Percentiles rank a stretch among this genome's conserved stretches.
Evolutionary conservation across 2,888 invertebrate species (phyloP).

Genomic region (Mayetiola destructor): DNA sequence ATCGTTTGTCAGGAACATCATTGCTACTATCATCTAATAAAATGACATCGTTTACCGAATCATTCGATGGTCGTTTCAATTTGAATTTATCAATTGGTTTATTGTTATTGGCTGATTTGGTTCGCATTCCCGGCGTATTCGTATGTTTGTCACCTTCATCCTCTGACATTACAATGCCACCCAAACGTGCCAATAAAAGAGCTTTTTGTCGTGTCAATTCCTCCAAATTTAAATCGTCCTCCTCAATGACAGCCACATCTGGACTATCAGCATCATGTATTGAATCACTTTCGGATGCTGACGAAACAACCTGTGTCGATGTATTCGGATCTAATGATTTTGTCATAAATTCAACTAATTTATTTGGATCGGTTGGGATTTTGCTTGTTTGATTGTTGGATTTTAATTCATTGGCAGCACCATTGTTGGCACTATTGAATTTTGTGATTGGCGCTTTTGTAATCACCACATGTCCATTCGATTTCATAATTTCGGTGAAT

Average conservation of each 20-base stretch:
- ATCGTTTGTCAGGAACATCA: slow-evolving; percentile 36
- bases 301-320: slow-evolving; percentile 47
- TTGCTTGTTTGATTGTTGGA: slow-evolving; percentile 26
- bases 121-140: neutral
- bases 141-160: slow-evolving; percentile 42
- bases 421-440: slow-evolving; percentile 26
- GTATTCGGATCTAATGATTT: slow-evolving; percentile 34
- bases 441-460: slow-evolving; percentile 19
- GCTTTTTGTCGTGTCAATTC: slow-evolving; percentile 84
- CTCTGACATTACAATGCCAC: slow-evolving; percentile 61
- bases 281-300: slow-evolving; percentile 48
- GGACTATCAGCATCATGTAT: slow-evolving; percentile 36
- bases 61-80: slow-evolving; percentile 33
- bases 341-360: slow-evolving; percentile 38
- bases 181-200: slow-evolving; percentile 58
- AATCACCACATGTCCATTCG: slow-evolving; percentile 17
- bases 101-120: slow-evolving; percentile 15
- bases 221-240: slow-evolving; percentile 70
- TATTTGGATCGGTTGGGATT: slow-evolving; percentile 35
- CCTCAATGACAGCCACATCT: slow-evolving; percentile 49
- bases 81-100: slow-evolving; percentile 14
- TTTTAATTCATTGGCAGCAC: slow-evolving; percentile 22
- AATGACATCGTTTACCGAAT: slow-evolving; percentile 42
- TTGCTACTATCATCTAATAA: slow-evolving; percentile 51
- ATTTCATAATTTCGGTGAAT: slow-evolving; percentile 30